phyloP scores from a whole-genome alignment of 2,797 vertebrate genomes.

The Serranus cabrilla region DNA sequence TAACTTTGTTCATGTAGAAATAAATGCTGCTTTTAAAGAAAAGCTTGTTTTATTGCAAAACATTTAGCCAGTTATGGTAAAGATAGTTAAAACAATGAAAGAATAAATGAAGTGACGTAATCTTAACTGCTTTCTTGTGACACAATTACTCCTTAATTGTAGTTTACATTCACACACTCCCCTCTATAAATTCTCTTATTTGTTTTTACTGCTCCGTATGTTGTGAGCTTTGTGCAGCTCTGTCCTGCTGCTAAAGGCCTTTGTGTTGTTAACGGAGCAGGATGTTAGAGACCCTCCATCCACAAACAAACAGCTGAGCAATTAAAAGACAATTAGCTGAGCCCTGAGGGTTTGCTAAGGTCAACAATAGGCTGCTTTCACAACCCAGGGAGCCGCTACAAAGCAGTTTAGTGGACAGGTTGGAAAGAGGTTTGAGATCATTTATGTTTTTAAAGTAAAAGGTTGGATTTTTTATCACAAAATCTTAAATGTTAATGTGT shows the following conservation, averaged over 20 bases:
- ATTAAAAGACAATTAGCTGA: conserved; percentile 74
- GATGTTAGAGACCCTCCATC: conserved; percentile 61
- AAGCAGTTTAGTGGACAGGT: conserved; percentile 5
- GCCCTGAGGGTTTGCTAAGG: conserved; percentile 60
- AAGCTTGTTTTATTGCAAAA: conserved; percentile 3
- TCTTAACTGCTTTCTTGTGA: neutral
- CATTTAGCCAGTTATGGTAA: neutral
- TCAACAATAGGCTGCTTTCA: conserved; percentile 57
- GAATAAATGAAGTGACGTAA: neutral
- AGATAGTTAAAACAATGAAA: conserved; percentile 12
- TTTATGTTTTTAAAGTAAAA: neutral
- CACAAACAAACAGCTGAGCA: conserved; percentile 72
- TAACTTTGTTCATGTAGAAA: conserved; percentile 6
- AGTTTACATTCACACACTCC: conserved; percentile 13
- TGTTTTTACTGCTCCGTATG: conserved; percentile 44
- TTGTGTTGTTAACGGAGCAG: conserved; percentile 65
- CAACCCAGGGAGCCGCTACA: conserved; percentile 18
- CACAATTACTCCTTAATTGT: neutral
- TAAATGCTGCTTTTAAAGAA: neutral
- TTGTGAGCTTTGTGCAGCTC: conserved; percentile 43
- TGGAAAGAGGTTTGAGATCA: neutral
- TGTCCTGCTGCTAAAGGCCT: conserved; percentile 66
- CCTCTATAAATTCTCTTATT: conserved; percentile 28
- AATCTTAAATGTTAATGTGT: neutral
- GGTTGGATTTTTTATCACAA: neutral